A percentile compares a stretch with the other conserved stretches of the same genome.
Evolutionary conservation across 2,113 vertebrate species (phyloP).

Genomic region (Clupea harengus): DNA sequence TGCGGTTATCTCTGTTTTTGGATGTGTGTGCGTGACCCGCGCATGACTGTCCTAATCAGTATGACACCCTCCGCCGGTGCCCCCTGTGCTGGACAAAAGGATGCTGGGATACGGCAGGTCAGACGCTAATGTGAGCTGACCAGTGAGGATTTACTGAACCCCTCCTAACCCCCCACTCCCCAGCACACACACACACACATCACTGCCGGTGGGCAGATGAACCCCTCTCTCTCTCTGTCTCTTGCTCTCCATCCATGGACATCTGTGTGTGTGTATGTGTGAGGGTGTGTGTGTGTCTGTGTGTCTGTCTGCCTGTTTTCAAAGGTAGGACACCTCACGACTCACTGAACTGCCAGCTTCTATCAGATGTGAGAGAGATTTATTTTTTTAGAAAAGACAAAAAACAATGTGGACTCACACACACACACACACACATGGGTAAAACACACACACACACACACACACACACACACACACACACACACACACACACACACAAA

Average conservation of each 20-base stretch:
- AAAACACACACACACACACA: not conserved
- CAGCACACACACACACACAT: not conserved
- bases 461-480: not conserved
- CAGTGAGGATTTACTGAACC: slow-evolving; percentile 22
- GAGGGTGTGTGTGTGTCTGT: not conserved
- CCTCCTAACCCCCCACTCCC: not conserved
- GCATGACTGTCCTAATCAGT: slow-evolving; percentile 34
- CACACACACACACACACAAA: not conserved
- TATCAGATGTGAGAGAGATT: too few relatives aligned
- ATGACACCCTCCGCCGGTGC: slow-evolving; percentile 31
- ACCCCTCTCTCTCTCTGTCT: not conserved
- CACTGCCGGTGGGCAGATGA: slow-evolving; percentile 25
- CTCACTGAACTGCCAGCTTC: not conserved
- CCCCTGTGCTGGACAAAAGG: slow-evolving; percentile 29
- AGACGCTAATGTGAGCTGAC: slow-evolving; percentile 36
- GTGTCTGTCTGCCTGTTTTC: not conserved
- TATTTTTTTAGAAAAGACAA: too few relatives aligned
- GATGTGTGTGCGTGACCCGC: slow-evolving; percentile 1
- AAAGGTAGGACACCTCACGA: not conserved
- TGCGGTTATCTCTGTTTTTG: slow-evolving; percentile 28
- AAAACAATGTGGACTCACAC: too few relatives aligned
- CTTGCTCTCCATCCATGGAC: not conserved
- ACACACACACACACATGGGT: not conserved
- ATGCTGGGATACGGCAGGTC: slow-evolving; percentile 9
- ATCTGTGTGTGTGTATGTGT: not conserved